Evolutionary conservation across 2,113 vertebrate genomes (phyloP), one percentile per base, ranked within the genome.

Genomic region (Carassius gibelio): DNA sequence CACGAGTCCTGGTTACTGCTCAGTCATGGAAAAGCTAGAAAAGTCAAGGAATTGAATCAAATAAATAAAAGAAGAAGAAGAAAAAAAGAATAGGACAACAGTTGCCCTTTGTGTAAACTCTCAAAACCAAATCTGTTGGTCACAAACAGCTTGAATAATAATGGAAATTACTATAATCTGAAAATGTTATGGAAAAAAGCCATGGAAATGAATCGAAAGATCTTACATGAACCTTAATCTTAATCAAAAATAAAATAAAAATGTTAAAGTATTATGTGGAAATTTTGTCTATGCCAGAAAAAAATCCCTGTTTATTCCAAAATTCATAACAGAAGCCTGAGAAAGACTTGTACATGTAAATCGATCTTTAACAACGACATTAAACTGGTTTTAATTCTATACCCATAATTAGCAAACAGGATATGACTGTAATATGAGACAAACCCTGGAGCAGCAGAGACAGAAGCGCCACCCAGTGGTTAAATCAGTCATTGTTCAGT

Each of bases 391-490:
- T 45, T 45, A 45, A 45, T 45, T 10, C 42, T 45, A 45, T 45
- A 45, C 42, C 42, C 42, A 45, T 9, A 48, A 3, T 48, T 2
- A 11, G 45, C 45, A 48, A 48, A 48, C 45, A 26, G 9, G 30
- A 36, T 8, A 69, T 17, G 66, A 36, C 30, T 1, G 5, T 26
- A 75, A 50, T 6, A 26, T 75, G 6, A 75, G 7, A 50, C 26
- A 19, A 30, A 26, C 38, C 11, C 10, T 55, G 23, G 8, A 38
- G 9, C 14, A 78, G 2, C 30, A 55, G 59, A 78, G 2, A 19
- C 66, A 36, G 26, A 36, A 45, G 62, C 45, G 80, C 80, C 64
- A 38, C 11, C 48, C 66, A 36, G 80, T 82, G 80, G 80, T 21
- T 26, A 8, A 21, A 50, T 6, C 14, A 13, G 0, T 26, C 21